phyloP scores from a whole-genome alignment of 2,113 vertebrate species.

The Plectropomus leopardus region DNA sequence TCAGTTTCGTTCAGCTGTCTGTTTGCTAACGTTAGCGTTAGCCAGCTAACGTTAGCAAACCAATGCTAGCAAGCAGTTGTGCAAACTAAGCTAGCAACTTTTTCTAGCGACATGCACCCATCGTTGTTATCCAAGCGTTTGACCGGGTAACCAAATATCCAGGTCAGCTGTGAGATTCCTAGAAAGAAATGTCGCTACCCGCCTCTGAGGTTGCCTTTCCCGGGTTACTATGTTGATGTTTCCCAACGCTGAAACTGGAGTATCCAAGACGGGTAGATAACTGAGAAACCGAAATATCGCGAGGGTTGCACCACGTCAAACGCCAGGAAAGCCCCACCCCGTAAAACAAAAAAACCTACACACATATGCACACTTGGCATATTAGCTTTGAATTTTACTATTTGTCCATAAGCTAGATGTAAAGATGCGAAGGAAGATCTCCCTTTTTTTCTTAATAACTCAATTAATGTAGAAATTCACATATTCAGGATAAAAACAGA shows the following conservation, averaged over 20 bases:
- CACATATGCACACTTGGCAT: neutral
- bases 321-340: neutral
- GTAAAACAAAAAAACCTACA: neutral
- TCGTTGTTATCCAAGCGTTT: conserved; percentile 15
- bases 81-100: conserved; percentile 69
- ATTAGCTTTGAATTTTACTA: neutral
- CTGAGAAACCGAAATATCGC: conserved; percentile 64
- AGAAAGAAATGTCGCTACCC: conserved; percentile 34
- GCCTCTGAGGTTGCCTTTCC: conserved; percentile 68
- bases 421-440: neutral
- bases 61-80: conserved; percentile 56
- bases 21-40: conserved; percentile 76
- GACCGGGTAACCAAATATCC: neutral
- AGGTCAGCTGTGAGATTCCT: conserved; percentile 8
- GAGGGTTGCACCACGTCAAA: conserved; percentile 48
- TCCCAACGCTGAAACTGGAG: conserved; percentile 61
- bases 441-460: neutral
- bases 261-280: conserved; percentile 76
- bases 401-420: neutral
- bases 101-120: conserved; percentile 54
- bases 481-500: neutral
- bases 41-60: conserved; percentile 67
- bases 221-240: conserved; percentile 79
- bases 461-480: too few relatives aligned
- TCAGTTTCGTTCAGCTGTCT: conserved; percentile 64